phyloP scores from a whole-genome alignment of 1,140 invertebrate species.

The Aethina tumida region DNA sequence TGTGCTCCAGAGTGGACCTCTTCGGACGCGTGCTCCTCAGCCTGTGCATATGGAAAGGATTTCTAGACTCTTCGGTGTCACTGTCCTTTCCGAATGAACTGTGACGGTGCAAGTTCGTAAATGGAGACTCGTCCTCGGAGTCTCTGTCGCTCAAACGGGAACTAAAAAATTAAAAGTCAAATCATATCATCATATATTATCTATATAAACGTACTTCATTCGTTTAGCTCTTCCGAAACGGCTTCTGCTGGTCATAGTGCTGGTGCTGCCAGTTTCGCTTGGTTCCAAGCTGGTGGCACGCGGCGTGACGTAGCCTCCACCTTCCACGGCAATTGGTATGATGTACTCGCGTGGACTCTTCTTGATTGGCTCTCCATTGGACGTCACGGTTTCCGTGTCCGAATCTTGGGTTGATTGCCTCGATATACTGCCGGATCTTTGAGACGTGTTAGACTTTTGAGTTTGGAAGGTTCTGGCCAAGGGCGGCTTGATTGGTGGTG shows the following conservation, averaged over 20 bases:
- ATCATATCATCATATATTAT: slow-evolving; percentile 6
- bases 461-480: slow-evolving; percentile 34
- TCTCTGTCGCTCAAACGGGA: slow-evolving; percentile 57
- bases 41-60: slow-evolving; percentile 60
- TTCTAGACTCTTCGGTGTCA: slow-evolving; percentile 39
- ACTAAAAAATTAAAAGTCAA: slow-evolving; percentile 33
- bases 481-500: slow-evolving; percentile 40
- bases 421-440: slow-evolving; percentile 40
- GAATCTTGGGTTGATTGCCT: slow-evolving; percentile 60
- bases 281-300: slow-evolving; percentile 64
- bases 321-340: slow-evolving; percentile 83
- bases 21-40: slow-evolving; percentile 64
- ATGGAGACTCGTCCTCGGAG: slow-evolving; percentile 59
- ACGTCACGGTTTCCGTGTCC: slow-evolving; percentile 46
- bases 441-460: slow-evolving; percentile 29
- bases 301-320: slow-evolving; percentile 74
- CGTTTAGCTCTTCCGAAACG: slow-evolving; percentile 40
- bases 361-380: slow-evolving; percentile 60
- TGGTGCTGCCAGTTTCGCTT: slow-evolving; percentile 47
- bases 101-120: slow-evolving; percentile 29
- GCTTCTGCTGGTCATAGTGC: slow-evolving; percentile 28
- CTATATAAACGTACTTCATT: slow-evolving; percentile 38
- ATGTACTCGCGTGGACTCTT: slow-evolving; percentile 84
- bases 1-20: slow-evolving; percentile 51
- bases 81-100: slow-evolving; percentile 40